Base-by-base conservation (phyloP, 92 coral and sea anemone genomes). In the Umimayanthus kanabou region DNA sequence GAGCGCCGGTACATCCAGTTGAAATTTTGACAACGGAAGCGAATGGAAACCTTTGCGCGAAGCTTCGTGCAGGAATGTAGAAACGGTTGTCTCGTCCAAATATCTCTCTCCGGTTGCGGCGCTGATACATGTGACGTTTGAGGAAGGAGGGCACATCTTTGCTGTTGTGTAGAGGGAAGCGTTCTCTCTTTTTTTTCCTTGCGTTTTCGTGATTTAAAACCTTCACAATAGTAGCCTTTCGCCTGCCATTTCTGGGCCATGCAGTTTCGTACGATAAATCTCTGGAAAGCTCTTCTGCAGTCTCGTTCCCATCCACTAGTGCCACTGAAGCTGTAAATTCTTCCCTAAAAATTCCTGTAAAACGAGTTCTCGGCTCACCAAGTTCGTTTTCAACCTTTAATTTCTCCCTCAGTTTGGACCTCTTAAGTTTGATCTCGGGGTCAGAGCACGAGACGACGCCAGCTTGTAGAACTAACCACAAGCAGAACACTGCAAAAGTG, bases 1-100 rank as follows among this genome's bases (percentile, higher is more conserved):
- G 87, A 0, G 94, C 89, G 1, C 99, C 99, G 6, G 98, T 95
- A 67, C 99, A 97, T 64, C 99, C 99, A 0, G 98, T 97, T 0
- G 98, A 95, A 50, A 97, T 80, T 76, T 85, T 87, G 3, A 94
- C 99, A 4, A 96, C 95, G 22, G 94, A 92, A 47, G 91, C 86
- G 76, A 94, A 95, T 25, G 99, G 99, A 83, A 92, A 97, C 75
- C 87, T 88, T 39, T 90, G 94, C 6, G 92, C 89, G 81, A 76
- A 91, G 5, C 87, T 80, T 29, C 89, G 85, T 0, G 86, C 25
- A 0, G 98, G 92, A 16, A 94, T 86, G 64, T 30, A 70, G 13
- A 29, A 49, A 2, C 97, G 93, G 9, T 90, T 80, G 79, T 94
- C 95, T 11, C 42, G 39, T 8, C 73, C 76, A 77, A 88, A 92